phyloP scores from a whole-genome alignment of 2,113 vertebrate species.

The Corythornis vintsioides region DNA sequence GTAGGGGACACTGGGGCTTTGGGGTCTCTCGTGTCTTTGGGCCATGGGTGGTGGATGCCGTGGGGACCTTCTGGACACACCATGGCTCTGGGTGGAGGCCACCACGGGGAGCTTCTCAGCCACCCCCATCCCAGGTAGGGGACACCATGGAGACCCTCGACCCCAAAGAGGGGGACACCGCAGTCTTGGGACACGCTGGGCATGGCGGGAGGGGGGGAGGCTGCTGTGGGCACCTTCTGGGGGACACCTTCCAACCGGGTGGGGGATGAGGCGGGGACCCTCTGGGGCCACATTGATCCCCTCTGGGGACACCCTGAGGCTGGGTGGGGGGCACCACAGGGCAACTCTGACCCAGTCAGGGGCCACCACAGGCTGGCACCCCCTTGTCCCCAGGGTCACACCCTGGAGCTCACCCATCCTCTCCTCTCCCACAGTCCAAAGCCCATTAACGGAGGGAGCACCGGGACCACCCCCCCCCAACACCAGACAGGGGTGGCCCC shows the following conservation, averaged over 20 bases:
- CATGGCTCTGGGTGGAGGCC: background rate
- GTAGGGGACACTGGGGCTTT: background rate
- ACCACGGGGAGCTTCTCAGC: background rate
- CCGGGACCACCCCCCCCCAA: background rate
- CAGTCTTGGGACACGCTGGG: background rate
- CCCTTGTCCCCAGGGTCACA: background rate
- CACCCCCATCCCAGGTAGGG: background rate
- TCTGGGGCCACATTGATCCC: background rate
- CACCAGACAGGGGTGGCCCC: background rate
- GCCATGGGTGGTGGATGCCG: background rate
- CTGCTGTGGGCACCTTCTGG: background rate
- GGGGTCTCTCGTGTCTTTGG: background rate
- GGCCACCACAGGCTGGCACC: background rate
- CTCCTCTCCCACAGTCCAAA: conserved; percentile 71
- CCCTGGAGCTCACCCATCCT: background rate
- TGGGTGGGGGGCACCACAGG: background rate
- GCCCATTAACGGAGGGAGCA: conserved; percentile 76
- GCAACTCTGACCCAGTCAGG: background rate
- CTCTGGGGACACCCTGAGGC: background rate
- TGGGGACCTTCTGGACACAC: background rate
- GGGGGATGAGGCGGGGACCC: background rate
- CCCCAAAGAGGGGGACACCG: background rate
- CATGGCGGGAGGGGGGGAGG: background rate
- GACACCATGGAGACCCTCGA: background rate
- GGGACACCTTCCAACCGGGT: background rate